A percentile compares a stretch with the other conserved stretches of the same genome.
These are phyloP conservation scores for Lutjanus argentimaculatus DNA, from an alignment of 2,797 vertebrate genomes.

Conservation along the genomic window DNA sequence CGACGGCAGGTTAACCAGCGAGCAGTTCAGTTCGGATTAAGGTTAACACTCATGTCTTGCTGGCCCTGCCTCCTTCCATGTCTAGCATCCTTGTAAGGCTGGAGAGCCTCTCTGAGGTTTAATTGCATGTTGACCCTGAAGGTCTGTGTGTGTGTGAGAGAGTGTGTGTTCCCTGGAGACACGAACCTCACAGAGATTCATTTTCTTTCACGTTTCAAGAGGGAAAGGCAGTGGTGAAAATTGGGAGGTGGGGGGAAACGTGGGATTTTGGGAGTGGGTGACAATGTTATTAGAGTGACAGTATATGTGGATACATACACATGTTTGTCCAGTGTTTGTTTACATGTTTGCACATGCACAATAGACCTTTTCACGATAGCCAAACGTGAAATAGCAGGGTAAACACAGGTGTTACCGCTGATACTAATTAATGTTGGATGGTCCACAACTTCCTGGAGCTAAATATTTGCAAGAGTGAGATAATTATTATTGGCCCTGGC, in stretches of 20 bases:
- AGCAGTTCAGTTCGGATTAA: slow-evolving; percentile 56
- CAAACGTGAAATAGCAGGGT: too few relatives aligned
- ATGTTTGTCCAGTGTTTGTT: neutral
- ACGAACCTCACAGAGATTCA: slow-evolving; percentile 35
- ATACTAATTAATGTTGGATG: too few relatives aligned
- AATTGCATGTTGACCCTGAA: slow-evolving; percentile 77
- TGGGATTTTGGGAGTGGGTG: neutral
- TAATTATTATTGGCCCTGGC: too few relatives aligned
- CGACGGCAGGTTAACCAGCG: slow-evolving; percentile 60
- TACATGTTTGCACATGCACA: neutral
- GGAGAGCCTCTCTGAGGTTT: slow-evolving; percentile 67
- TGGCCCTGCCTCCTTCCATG: slow-evolving; percentile 44
- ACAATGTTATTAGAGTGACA: neutral
- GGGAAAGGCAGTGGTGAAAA: neutral
- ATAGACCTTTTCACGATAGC: too few relatives aligned
- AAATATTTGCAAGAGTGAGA: too few relatives aligned
- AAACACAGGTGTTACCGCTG: too few relatives aligned
- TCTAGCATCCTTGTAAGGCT: slow-evolving; percentile 50
- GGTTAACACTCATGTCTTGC: slow-evolving; percentile 59
- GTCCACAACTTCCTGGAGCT: too few relatives aligned
- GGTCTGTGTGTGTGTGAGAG: slow-evolving; percentile 30
- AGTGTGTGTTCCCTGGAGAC: slow-evolving; percentile 32
- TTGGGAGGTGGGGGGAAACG: neutral
- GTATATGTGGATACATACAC: neutral
- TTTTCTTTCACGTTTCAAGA: slow-evolving; percentile 45